These are phyloP conservation scores for Micronycteris hirsuta DNA, from an alignment of 2,113 vertebrate species.

Conservation along the genomic window DNA sequence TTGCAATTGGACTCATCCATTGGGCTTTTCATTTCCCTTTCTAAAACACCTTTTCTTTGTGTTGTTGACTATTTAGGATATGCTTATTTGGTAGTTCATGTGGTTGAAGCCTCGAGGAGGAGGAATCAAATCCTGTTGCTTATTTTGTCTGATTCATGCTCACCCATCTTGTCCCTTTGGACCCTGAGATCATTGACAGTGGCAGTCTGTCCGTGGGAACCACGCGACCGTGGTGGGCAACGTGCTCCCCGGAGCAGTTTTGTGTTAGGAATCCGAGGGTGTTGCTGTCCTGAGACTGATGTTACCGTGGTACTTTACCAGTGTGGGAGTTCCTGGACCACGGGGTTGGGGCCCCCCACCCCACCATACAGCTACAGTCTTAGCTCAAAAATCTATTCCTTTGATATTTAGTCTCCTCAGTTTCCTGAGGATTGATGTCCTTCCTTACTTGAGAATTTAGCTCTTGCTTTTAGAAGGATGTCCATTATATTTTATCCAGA, in stretches of 20 bases:
- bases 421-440: not conserved
- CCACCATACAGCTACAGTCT: not conserved
- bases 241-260: not conserved
- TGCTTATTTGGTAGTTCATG: not conserved
- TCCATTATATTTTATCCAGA: not conserved
- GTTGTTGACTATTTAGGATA: not conserved
- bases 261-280: not conserved
- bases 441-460: not conserved
- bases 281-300: not conserved
- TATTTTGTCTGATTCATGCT: not conserved
- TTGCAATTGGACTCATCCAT: not conserved
- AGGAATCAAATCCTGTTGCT: not conserved
- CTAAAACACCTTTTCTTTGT: not conserved
- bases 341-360: accelerated
- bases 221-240: not conserved
- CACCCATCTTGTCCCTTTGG: not conserved
- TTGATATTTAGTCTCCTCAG: not conserved
- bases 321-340: not conserved
- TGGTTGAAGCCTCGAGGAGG: not conserved
- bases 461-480: not conserved
- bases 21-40: not conserved
- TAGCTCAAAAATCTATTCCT: not conserved
- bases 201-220: not conserved
- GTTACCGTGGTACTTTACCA: not conserved
- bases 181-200: not conserved